These are phyloP conservation scores for Rhinogobio ventralis DNA, from an alignment of 2,797 vertebrate genomes.

Conservation along the genomic window DNA sequence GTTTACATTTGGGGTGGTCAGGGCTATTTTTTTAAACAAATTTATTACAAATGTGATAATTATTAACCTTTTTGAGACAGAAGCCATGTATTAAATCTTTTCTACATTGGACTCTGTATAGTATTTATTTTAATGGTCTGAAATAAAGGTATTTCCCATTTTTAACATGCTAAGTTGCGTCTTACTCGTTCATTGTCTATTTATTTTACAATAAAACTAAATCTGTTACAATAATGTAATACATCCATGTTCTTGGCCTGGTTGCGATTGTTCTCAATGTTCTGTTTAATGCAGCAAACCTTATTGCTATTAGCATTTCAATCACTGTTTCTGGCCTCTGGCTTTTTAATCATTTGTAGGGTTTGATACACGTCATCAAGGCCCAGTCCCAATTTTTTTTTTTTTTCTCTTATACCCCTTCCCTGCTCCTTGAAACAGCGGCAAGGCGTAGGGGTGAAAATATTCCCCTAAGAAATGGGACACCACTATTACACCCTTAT, in stretches of 20 bases:
- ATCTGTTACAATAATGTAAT: not conserved
- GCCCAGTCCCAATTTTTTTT: too few relatives aligned
- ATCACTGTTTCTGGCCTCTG: not conserved
- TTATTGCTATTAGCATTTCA: not conserved
- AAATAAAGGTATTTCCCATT: constrained; percentile 82
- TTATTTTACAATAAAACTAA: not conserved
- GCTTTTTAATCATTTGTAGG: not conserved
- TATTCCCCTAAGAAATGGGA: too few relatives aligned
- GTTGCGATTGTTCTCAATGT: too few relatives aligned
- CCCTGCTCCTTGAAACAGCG: too few relatives aligned
- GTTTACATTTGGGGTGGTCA: constrained; percentile 69
- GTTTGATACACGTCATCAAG: not conserved
- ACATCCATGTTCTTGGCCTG: accelerated
- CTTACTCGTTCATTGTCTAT: constrained; percentile 52
- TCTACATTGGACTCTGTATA: constrained; percentile 89
- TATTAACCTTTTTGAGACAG: constrained; percentile 81
- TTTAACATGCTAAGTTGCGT: constrained; percentile 71
- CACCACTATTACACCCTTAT: too few relatives aligned
- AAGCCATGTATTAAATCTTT: constrained; percentile 81
- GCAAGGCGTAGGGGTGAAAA: too few relatives aligned
- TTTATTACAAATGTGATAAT: constrained; percentile 73
- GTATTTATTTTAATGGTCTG: constrained; percentile 89
- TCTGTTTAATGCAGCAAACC: not conserved
- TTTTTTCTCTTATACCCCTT: too few relatives aligned
- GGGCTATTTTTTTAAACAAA: constrained; percentile 77